Conservation (phyloP, 2,113 vertebrate species). For the Oreochromis spilurus region DNA sequence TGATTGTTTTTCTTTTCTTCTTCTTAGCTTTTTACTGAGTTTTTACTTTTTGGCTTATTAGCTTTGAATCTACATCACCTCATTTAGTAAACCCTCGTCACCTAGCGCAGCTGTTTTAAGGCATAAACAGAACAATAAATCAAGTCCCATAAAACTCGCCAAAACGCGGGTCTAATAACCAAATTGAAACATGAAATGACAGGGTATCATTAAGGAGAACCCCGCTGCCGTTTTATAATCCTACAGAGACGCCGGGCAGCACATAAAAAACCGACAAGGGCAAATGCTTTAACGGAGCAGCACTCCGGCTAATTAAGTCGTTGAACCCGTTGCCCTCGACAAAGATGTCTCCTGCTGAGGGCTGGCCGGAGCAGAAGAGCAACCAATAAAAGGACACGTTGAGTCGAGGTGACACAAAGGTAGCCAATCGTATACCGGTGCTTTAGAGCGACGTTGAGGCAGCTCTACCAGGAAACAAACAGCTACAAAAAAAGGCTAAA, state of each 20-base stretch:
- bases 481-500: background rate
- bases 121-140: slow-evolving; percentile 41
- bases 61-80: slow-evolving; percentile 6
- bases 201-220: slow-evolving; percentile 39
- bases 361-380: background rate
- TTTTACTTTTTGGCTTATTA: background rate
- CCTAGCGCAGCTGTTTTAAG: slow-evolving; percentile 28
- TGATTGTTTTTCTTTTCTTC: background rate
- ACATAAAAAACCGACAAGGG: slow-evolving; percentile 47
- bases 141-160: slow-evolving; percentile 43
- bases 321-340: slow-evolving; percentile 60
- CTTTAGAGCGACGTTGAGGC: slow-evolving; percentile 29
- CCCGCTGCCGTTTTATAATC: slow-evolving; percentile 40
- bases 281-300: slow-evolving; percentile 40
- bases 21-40: slow-evolving; percentile 18
- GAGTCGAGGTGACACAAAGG: background rate
- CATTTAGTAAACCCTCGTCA: background rate
- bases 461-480: background rate
- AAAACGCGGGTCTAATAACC: slow-evolving; percentile 61
- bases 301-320: slow-evolving; percentile 69
- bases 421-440: slow-evolving; percentile 37
- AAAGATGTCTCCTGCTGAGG: slow-evolving; percentile 50
- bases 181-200: slow-evolving; percentile 58
- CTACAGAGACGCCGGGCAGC: slow-evolving; percentile 41
- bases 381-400: slow-evolving; percentile 45